Conservation (phyloP, 2,113 vertebrate species). For the Heterotis niloticus region DNA sequence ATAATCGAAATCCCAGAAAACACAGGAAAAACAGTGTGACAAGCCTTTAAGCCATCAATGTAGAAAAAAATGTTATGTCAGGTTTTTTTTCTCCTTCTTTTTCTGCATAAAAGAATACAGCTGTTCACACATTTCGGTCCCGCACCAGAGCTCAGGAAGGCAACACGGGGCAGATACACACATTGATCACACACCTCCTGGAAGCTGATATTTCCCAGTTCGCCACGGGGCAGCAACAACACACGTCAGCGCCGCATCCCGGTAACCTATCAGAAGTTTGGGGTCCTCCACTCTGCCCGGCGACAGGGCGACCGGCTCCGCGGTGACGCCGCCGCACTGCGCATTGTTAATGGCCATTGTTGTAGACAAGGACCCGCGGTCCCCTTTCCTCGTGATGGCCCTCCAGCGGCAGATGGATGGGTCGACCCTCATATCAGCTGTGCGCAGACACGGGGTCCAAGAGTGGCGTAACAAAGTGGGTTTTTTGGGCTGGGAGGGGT, state of each 20-base stretch:
- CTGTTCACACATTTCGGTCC: background rate
- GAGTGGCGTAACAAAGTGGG: constrained; percentile 71
- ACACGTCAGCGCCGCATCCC: constrained; percentile 34
- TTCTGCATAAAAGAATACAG: background rate
- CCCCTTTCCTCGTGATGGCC: constrained; percentile 54
- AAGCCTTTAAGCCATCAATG: background rate
- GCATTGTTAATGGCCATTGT: constrained; percentile 74
- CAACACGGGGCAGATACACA: background rate
- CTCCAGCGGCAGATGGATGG: constrained; percentile 66
- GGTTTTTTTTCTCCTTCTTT: background rate
- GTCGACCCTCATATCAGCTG: constrained; percentile 67
- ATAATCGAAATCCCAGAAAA: background rate
- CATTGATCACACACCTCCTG: constrained; percentile 47
- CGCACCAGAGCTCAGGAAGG: background rate
- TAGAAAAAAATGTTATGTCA: no score
- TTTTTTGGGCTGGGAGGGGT: constrained; percentile 50
- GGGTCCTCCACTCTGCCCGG: constrained; percentile 64
- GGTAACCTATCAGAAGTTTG: constrained; percentile 62
- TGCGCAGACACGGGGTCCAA: constrained; percentile 60
- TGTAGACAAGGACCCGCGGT: constrained; percentile 72
- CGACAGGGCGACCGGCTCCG: constrained; percentile 57
- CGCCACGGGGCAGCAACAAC: constrained; percentile 44
- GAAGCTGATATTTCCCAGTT: constrained; percentile 61
- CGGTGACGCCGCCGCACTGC: constrained; percentile 54
- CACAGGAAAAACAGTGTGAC: background rate